Percentiles rank a stretch among this genome's conserved stretches.
phyloP scores from a whole-genome alignment of 2,888 invertebrate genomes.

The Trypoxylon attenuatum region DNA sequence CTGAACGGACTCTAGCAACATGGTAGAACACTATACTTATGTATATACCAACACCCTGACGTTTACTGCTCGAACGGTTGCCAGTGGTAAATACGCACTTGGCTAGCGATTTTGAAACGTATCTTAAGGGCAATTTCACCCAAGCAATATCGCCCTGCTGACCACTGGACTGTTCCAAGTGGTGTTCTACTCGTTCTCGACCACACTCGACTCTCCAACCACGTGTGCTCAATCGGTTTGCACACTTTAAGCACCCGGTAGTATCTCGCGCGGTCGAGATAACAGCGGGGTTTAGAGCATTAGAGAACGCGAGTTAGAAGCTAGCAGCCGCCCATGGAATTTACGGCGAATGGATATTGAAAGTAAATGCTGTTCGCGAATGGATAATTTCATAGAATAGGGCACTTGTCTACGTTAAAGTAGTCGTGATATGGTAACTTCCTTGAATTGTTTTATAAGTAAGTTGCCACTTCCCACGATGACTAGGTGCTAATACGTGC shows the following conservation, averaged over 20 bases:
- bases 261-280: constrained; percentile 2
- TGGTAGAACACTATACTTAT: no score
- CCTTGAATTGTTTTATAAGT: no score
- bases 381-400: constrained; percentile 52
- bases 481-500: no score
- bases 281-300: neutral
- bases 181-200: no score
- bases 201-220: no score
- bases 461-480: no score
- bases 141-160: constrained; percentile 22
- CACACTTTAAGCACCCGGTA: constrained; percentile 34
- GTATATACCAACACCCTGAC: constrained; percentile 1
- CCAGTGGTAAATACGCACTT: neutral
- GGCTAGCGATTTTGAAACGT: constrained; percentile 21
- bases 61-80: constrained; percentile 17
- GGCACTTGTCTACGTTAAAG: no score
- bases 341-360: constrained; percentile 32
- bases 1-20: neutral
- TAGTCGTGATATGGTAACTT: no score
- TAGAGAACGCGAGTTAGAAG: neutral
- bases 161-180: constrained; percentile 9
- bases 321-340: neutral
- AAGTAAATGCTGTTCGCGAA: constrained; percentile 20
- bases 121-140: constrained; percentile 35
- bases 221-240: constrained; percentile 30